Evolutionary conservation across 2,113 vertebrate genomes (phyloP).

Genomic region (Salvelinus namaycush): DNA sequence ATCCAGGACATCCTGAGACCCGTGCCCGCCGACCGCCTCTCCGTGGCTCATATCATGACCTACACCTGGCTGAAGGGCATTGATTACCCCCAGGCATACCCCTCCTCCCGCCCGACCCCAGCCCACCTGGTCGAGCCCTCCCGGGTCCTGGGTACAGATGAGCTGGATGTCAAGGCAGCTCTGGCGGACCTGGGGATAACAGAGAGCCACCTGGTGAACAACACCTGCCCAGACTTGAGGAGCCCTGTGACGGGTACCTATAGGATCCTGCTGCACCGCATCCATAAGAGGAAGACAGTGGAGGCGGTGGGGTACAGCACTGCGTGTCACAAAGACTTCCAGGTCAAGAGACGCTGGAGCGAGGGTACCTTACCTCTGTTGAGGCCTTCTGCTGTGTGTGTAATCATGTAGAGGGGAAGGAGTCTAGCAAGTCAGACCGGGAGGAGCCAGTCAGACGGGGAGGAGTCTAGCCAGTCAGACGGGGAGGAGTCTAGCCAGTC

Average conservation of each 20-base stretch:
- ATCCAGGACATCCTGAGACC: slow-evolving; percentile 66
- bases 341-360: slow-evolving; percentile 35
- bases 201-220: slow-evolving; percentile 61
- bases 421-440: too few relatives aligned
- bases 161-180: slow-evolving; percentile 56
- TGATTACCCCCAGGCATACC: slow-evolving; percentile 54
- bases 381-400: slow-evolving; percentile 59
- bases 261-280: slow-evolving; percentile 67
- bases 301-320: slow-evolving; percentile 51
- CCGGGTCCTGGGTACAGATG: slow-evolving; percentile 50
- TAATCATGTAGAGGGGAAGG: slow-evolving; percentile 53
- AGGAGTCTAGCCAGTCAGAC: too few relatives aligned
- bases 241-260: slow-evolving; percentile 70
- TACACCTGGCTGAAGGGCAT: slow-evolving; percentile 67
- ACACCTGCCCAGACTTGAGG: slow-evolving; percentile 45
- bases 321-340: slow-evolving; percentile 20
- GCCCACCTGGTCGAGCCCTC: slow-evolving; percentile 50
- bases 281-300: slow-evolving; percentile 56
- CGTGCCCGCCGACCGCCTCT: slow-evolving; percentile 58
- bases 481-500: too few relatives aligned
- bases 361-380: slow-evolving; percentile 25
- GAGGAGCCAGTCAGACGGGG: too few relatives aligned
- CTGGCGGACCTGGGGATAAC: slow-evolving; percentile 68
- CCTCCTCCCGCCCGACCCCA: slow-evolving; percentile 40
- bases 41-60: slow-evolving; percentile 50